Base-by-base conservation (phyloP, 2,888 invertebrate species). In the Acrobasis consociella region DNA sequence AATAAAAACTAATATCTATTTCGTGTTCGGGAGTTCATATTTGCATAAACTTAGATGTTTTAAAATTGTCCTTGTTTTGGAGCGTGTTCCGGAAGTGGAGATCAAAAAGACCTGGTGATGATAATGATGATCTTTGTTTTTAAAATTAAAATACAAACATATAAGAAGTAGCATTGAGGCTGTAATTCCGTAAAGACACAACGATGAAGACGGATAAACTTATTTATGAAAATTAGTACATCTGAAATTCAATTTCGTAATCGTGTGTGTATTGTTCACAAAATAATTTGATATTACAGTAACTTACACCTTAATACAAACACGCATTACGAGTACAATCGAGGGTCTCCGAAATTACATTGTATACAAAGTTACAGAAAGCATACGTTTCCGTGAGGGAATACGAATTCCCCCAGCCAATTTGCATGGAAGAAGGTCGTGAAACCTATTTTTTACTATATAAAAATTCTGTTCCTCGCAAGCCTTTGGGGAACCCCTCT, bases 391-490 rank as follows among this genome's bases (percentile, higher is more conserved):
- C 63, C 79, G 62, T 74, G 67, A 64, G 81, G 81, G 83, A 72
- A 76, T 77, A 71, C 68, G 72, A 78, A 80, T 73, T 81, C 80
- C 83, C 84, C 75, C 66, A 76, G 66, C 76, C 80, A 83, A 85
- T 85, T 80, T 82, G 70, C 76, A 77, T 73, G 71, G 72, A 71
- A 67, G 67, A 69, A 77, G 72, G 74, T 75, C 69, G 66, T 64
- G 68, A 71, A 78, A 80, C 73, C 72, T 76, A 75, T 76, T 80
- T n/a, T 73, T 71, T 67, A 72, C 66, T 75, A 74, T 69, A 73
- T 69, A 72, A 76, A 75, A 77, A 71, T 71, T 68, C 69, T 68
- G 65, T 60, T 65, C 65, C 65, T 22, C 52, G 58, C 56, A 51
- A 62, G 56, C 60, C 69, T 67, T 22, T 8, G 1, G 69, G 66